Conservation (phyloP, 2,797 vertebrate species). For the Onychomys leucogaster region DNA sequence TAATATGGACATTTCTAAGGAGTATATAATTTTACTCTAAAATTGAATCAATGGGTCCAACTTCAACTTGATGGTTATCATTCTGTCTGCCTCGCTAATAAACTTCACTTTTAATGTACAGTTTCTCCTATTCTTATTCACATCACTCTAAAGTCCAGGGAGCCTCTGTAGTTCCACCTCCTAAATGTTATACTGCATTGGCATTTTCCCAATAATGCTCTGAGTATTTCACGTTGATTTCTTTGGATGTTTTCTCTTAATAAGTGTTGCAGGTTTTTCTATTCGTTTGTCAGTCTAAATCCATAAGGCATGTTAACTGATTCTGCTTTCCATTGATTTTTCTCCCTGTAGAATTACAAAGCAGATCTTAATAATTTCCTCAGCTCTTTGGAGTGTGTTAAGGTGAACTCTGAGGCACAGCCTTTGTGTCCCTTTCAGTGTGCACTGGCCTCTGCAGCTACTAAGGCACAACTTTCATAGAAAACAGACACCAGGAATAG, state of each 20-base stretch:
- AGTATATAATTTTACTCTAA: neutral
- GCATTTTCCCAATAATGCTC: neutral
- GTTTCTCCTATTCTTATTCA: neutral
- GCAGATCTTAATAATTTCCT: neutral
- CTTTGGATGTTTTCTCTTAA: neutral
- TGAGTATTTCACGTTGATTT: neutral
- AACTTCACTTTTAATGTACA: neutral
- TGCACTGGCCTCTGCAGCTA: neutral
- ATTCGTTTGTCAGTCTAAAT: constrained; percentile 16
- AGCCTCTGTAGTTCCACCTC: neutral
- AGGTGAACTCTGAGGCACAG: neutral
- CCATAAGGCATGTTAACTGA: neutral
- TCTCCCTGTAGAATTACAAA: neutral
- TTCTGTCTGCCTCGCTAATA: neutral
- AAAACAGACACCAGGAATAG: neutral
- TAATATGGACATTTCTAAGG: neutral
- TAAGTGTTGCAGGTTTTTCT: neutral
- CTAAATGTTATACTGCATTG: neutral
- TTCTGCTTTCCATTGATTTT: neutral
- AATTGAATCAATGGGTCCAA: neutral
- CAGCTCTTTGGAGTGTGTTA: neutral
- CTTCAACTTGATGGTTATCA: neutral
- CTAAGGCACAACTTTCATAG: neutral
- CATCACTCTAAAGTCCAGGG: neutral
- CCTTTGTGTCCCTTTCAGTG: neutral